These are phyloP conservation scores for Raja brachyura DNA, from an alignment of 2,113 vertebrate species.

Conservation along the genomic window DNA sequence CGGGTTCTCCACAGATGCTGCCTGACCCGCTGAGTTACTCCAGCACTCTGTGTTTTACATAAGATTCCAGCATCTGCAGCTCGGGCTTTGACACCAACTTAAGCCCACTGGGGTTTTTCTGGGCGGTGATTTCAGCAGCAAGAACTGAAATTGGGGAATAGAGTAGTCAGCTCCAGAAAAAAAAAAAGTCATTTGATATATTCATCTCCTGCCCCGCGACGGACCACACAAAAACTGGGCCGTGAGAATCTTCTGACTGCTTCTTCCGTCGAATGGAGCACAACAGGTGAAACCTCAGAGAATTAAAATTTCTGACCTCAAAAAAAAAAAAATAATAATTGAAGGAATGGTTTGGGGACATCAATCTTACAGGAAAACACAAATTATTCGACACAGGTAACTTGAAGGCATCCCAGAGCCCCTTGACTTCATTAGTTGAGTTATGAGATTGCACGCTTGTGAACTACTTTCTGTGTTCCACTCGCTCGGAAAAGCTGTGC, in stretches of 20 bases:
- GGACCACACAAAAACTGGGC: not conserved
- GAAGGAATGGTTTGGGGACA: not conserved
- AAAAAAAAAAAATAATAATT: not conserved
- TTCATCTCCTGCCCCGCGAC: not conserved
- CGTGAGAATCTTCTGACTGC: not conserved
- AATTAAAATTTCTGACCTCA: not conserved
- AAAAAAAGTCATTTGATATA: not conserved
- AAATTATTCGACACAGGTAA: not conserved
- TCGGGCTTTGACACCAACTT: too few relatives aligned
- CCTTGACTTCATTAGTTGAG: slow-evolving; percentile 5
- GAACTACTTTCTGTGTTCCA: not conserved
- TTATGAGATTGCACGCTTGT: not conserved
- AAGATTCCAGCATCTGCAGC: too few relatives aligned
- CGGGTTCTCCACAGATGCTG: too few relatives aligned
- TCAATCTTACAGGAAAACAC: not conserved
- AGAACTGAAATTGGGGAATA: not conserved
- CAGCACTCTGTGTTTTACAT: too few relatives aligned
- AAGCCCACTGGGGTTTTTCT: not conserved
- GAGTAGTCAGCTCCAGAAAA: not conserved
- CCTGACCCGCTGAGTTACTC: too few relatives aligned
- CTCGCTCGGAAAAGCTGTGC: not conserved
- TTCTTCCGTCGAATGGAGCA: too few relatives aligned
- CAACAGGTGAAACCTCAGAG: not conserved
- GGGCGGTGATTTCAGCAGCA: not conserved
- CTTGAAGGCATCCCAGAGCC: not conserved